A percentile compares a stretch with the other conserved stretches of the same genome.
Evolutionary conservation across 2,113 vertebrate species (phyloP).

Genomic region (Tor tambroides): DNA sequence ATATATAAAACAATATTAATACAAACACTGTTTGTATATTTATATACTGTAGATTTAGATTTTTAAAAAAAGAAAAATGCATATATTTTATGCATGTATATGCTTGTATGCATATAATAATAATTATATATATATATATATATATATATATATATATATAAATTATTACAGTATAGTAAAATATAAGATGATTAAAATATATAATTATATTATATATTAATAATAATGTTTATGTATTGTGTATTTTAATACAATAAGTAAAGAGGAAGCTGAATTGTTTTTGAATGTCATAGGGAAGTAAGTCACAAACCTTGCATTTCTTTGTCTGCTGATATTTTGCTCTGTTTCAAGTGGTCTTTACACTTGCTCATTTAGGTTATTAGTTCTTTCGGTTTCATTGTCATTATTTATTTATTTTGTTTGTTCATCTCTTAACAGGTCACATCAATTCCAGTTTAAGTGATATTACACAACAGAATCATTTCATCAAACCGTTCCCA

Average conservation of each 20-base stretch:
- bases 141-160: no score
- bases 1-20: no score
- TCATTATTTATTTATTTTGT: not conserved
- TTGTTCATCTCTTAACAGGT: not conserved
- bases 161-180: no score
- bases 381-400: not conserved
- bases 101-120: not conserved
- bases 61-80: no score
- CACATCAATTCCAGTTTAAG: conserved; percentile 23
- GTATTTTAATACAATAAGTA: no score
- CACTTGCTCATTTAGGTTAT: not conserved
- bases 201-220: no score
- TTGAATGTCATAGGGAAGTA: not conserved
- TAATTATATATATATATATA: no score
- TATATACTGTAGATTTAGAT: no score
- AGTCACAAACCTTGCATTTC: not conserved
- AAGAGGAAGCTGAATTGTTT: not conserved
- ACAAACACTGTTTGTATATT: no score
- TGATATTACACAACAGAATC: conserved; percentile 31
- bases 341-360: no score
- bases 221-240: no score
- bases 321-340: not conserved
- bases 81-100: not conserved
- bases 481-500: not conserved
- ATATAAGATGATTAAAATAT: no score